Conservation (phyloP, 2,888 invertebrate species). For the Mamestra brassicae region DNA sequence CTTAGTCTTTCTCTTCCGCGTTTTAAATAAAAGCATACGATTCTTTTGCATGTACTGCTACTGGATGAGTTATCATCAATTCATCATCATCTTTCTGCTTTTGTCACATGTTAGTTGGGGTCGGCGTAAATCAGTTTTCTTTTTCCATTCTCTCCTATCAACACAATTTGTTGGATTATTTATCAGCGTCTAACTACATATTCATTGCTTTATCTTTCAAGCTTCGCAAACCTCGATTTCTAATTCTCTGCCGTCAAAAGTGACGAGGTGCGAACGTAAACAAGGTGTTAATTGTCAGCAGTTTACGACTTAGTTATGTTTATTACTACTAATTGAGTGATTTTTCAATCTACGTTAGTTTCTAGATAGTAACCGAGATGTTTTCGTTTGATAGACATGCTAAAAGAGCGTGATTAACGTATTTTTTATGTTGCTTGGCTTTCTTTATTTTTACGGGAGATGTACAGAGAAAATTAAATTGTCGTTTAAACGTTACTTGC, state of each 20-base stretch:
- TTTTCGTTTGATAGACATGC: conserved; percentile 49
- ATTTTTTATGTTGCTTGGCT: conserved; percentile 18
- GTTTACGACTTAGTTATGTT: conserved; percentile 22
- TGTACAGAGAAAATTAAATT: conserved; percentile 7
- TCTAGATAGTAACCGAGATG: conserved; percentile 28
- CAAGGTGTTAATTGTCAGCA: conserved; percentile 44
- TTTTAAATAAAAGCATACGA: background rate
- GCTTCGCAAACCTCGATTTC: conserved; percentile 23
- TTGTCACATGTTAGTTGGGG: background rate
- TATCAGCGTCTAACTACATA: background rate
- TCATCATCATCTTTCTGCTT: background rate
- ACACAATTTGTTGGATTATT: background rate
- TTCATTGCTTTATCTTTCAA: conserved; percentile 11
- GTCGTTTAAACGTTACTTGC: background rate
- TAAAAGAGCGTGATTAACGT: conserved; percentile 3
- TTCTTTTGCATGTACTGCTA: background rate
- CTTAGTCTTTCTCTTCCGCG: background rate
- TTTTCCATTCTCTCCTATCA: background rate
- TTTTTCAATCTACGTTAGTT: conserved; percentile 13
- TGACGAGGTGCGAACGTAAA: conserved; percentile 23
- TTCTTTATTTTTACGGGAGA: conserved; percentile 30
- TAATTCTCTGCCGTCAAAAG: conserved; percentile 8
- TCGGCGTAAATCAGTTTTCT: background rate
- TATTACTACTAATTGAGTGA: conserved; percentile 24
- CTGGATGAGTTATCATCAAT: too few species aligned